Conservation (phyloP, 2,888 invertebrate genomes). For the Standfussiana lucernea region DNA sequence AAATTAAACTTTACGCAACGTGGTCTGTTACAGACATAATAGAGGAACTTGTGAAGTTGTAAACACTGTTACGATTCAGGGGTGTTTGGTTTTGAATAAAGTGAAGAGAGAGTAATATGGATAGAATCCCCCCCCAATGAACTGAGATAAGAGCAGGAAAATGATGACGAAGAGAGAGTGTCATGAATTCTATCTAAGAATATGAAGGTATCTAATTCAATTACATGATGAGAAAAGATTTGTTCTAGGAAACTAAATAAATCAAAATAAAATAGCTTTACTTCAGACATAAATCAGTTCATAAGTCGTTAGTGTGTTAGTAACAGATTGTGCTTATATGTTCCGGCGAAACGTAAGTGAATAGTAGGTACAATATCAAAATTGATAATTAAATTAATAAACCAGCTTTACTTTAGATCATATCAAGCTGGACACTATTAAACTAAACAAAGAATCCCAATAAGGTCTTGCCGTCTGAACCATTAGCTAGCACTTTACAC, state of each 20-base stretch:
- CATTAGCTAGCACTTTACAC: conserved; percentile 6
- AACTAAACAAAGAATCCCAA: background rate
- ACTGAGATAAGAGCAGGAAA: background rate
- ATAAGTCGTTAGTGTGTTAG: background rate
- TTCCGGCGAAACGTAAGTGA: background rate
- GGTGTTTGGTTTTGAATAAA: conserved; percentile 44
- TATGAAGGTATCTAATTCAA: background rate
- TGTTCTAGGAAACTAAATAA: background rate
- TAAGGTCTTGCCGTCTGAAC: background rate
- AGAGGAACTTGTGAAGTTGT: conserved; percentile 42
- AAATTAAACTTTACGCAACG: conserved; percentile 71
- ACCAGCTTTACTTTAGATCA: background rate
- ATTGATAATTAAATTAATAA: background rate
- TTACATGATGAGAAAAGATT: background rate
- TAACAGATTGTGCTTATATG: background rate
- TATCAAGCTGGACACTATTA: background rate
- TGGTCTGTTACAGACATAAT: conserved; percentile 37
- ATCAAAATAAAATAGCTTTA: background rate
- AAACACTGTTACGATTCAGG: conserved; percentile 54
- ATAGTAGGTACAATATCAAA: background rate
- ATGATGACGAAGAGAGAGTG: background rate
- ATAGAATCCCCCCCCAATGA: background rate
- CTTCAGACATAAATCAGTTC: background rate
- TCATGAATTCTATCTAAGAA: background rate
- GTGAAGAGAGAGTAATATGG: conserved; percentile 12